Percentiles rank a stretch among this genome's conserved stretches.
Evolutionary conservation across 2,888 invertebrate genomes (phyloP).

Genomic region (Macrosoma leucophasiata): DNA sequence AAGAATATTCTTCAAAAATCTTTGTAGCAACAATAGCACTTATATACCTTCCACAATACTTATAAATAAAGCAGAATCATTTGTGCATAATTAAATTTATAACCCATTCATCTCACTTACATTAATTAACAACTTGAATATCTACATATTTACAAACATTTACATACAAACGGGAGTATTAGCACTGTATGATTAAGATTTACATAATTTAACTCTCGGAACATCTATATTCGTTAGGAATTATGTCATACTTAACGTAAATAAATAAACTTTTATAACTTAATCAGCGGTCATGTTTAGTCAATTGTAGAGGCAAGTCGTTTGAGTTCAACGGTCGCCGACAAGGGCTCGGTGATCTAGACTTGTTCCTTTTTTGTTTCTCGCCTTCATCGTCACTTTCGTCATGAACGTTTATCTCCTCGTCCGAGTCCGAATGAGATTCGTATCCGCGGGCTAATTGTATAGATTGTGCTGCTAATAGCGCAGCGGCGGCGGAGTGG

Average conservation of each 20-base stretch:
- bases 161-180: conserved; percentile 56
- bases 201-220: conserved; percentile 51
- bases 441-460: conserved; percentile 66
- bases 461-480: conserved; percentile 67
- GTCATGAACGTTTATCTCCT: conserved; percentile 91
- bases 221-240: conserved; percentile 53
- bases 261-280: conserved; percentile 41
- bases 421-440: conserved; percentile 79
- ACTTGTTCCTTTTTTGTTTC: conserved; percentile 58
- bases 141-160: conserved; percentile 64
- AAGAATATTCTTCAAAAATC: no score
- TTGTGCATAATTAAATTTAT: conserved; percentile 54
- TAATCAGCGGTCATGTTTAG: conserved; percentile 81
- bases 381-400: conserved; percentile 79
- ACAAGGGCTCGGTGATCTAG: conserved; percentile 66
- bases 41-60: conserved; percentile 4
- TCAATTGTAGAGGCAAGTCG: conserved; percentile 81
- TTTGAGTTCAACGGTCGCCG: conserved; percentile 42
- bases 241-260: conserved; percentile 36
- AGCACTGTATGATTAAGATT: conserved; percentile 52
- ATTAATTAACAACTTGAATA: conserved; percentile 54
- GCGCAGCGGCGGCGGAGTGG: conserved; percentile 78
- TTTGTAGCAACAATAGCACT: no score
- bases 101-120: conserved; percentile 41
- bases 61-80: conserved; percentile 32